Evolutionary conservation across 2,888 invertebrate species (phyloP).

Genomic region (Hyposoter dolosus): DNA sequence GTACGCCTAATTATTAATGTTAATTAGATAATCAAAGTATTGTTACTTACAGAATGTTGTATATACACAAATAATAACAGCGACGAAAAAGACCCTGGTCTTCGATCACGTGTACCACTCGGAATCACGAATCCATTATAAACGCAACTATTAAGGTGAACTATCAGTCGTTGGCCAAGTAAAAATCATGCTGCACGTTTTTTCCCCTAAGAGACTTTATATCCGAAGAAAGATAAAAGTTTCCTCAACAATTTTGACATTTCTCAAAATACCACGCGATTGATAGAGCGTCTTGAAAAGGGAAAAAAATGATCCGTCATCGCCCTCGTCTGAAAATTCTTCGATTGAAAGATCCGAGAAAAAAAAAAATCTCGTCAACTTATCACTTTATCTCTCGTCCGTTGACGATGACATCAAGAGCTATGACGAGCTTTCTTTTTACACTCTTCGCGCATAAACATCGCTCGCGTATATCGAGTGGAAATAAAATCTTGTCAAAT

Average conservation of each 20-base stretch:
- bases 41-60: slow-evolving; percentile 61
- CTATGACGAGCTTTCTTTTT: slow-evolving; percentile 30
- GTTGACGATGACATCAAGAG: slow-evolving; percentile 39
- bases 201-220: neutral
- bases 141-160: neutral
- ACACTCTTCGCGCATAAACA: neutral
- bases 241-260: too few relatives aligned
- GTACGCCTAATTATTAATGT: slow-evolving; percentile 68
- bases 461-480: slow-evolving; percentile 14
- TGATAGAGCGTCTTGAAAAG: neutral
- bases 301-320: neutral
- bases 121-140: slow-evolving; percentile 33
- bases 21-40: slow-evolving; percentile 68
- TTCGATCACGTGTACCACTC: slow-evolving; percentile 7
- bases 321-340: slow-evolving; percentile 22
- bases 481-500: slow-evolving; percentile 46
- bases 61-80: slow-evolving; percentile 43
- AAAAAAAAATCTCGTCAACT: slow-evolving; percentile 34
- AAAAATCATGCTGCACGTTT: neutral
- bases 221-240: neutral
- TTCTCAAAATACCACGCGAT: too few relatives aligned
- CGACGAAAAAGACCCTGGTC: slow-evolving; percentile 33
- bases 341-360: slow-evolving; percentile 43
- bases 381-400: slow-evolving; percentile 51
- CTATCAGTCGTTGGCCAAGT: too few relatives aligned